These are phyloP conservation scores for Ailurus styani DNA, from an alignment of 2,113 vertebrate genomes.

Conservation along the genomic window DNA sequence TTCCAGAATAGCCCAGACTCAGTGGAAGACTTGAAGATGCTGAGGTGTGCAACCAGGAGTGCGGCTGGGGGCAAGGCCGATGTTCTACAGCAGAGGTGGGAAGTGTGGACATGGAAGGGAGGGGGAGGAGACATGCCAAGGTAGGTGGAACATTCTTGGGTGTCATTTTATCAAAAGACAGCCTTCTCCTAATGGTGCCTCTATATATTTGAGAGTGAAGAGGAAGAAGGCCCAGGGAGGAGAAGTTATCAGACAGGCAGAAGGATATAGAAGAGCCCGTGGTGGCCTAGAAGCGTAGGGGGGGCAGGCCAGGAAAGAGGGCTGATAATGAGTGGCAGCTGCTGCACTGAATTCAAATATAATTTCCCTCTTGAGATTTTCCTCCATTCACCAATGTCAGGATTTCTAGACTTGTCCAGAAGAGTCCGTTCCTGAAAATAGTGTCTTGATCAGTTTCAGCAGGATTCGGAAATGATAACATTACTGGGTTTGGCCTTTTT, in stretches of 20 bases:
- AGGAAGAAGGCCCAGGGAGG: neutral
- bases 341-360: neutral
- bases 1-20: neutral
- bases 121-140: neutral
- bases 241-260: neutral
- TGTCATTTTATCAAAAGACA: neutral
- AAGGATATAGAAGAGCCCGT: neutral
- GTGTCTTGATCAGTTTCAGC: neutral
- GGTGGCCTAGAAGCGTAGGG: neutral
- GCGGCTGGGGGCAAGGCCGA: neutral
- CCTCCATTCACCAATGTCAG: neutral
- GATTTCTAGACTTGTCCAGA: neutral
- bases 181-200: neutral
- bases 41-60: neutral
- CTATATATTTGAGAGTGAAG: neutral
- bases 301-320: neutral
- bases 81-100: neutral
- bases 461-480: neutral
- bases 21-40: neutral
- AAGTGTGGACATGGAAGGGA: neutral
- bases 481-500: neutral
- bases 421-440: neutral
- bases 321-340: neutral
- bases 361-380: neutral
- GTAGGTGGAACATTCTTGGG: neutral